Evolutionary conservation across 1,140 invertebrate species (phyloP).

Genomic region (Drosophila littoralis): DNA sequence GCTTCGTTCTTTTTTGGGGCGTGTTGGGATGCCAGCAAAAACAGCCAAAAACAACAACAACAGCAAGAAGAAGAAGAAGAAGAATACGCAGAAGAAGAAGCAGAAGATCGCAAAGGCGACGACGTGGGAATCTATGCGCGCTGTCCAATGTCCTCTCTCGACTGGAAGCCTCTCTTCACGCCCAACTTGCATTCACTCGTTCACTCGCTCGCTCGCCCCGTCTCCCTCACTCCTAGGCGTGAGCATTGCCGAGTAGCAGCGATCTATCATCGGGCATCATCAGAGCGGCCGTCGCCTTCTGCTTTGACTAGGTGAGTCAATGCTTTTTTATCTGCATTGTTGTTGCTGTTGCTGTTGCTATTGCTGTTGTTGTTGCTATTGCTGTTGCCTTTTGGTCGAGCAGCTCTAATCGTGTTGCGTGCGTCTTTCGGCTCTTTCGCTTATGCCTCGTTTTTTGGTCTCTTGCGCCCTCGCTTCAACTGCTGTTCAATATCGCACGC

Average conservation of each 20-base stretch:
- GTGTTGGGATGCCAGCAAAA: constrained; percentile 20
- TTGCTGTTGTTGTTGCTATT: constrained; percentile 14
- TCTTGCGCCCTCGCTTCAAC: constrained; percentile 20
- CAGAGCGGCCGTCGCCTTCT: constrained; percentile 10
- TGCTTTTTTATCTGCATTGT: constrained; percentile 35
- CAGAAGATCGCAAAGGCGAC: not conserved
- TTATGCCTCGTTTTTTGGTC: constrained; percentile 16
- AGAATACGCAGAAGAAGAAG: not conserved
- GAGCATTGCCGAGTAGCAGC: constrained; percentile 13
- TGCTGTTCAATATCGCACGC: constrained; percentile 47
- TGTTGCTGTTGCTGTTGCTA: constrained; percentile 15
- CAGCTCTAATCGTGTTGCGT: constrained; percentile 38
- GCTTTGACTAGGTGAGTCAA: constrained; percentile 69
- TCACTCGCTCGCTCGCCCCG: not conserved
- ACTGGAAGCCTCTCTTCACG: constrained; percentile 1
- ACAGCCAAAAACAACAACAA: not conserved
- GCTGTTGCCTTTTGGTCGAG: constrained; percentile 8
- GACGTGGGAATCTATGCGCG: constrained; percentile 30
- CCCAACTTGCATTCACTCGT: not conserved
- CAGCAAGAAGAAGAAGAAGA: constrained; percentile 1
- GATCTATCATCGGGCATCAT: constrained; percentile 50
- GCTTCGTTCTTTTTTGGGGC: constrained; percentile 49
- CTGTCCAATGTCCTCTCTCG: constrained; percentile 22
- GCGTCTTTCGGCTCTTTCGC: constrained; percentile 4
- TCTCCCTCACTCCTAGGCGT: constrained; percentile 17